Percentiles rank a stretch among this genome's conserved stretches.
phyloP scores from a whole-genome alignment of 2,797 vertebrate species.

The Anguilla megastoma region DNA sequence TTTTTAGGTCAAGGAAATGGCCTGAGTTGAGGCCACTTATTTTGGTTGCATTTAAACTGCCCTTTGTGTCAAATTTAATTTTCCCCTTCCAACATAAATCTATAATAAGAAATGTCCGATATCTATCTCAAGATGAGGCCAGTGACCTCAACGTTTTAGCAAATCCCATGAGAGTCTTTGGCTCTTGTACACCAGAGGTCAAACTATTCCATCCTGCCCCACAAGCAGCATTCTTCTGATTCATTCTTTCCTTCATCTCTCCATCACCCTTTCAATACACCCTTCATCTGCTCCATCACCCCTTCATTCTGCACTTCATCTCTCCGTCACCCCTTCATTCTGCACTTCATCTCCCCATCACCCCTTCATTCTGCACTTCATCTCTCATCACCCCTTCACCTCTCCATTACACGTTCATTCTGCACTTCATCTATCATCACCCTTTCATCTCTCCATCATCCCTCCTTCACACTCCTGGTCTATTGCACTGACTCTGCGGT shows the following conservation, averaged over 20 bases:
- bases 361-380: background rate
- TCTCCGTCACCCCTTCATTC: background rate
- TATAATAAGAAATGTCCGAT: constrained; percentile 20
- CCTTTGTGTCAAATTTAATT: background rate
- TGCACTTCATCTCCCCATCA: background rate
- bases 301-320: background rate
- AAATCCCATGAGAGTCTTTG: constrained; percentile 57
- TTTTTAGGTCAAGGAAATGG: background rate
- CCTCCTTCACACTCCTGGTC: too few relatives aligned
- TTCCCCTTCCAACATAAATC: constrained; percentile 4
- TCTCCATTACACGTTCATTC: background rate
- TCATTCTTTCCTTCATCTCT: background rate
- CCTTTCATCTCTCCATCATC: too few relatives aligned
- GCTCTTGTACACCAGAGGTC: constrained; percentile 63
- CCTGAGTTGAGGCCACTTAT: background rate
- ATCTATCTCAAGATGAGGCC: constrained; percentile 24
- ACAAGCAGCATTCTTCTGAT: constrained; percentile 34
- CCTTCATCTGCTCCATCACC: background rate
- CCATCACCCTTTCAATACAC: background rate
- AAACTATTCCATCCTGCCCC: constrained; percentile 65
- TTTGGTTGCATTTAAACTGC: background rate
- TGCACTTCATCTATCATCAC: background rate
- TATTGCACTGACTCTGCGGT: background rate
- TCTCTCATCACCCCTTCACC: background rate
- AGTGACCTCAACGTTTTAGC: background rate